These are phyloP conservation scores for Notothenia rossii DNA, from an alignment of 2,113 vertebrate species.

Conservation along the genomic window DNA sequence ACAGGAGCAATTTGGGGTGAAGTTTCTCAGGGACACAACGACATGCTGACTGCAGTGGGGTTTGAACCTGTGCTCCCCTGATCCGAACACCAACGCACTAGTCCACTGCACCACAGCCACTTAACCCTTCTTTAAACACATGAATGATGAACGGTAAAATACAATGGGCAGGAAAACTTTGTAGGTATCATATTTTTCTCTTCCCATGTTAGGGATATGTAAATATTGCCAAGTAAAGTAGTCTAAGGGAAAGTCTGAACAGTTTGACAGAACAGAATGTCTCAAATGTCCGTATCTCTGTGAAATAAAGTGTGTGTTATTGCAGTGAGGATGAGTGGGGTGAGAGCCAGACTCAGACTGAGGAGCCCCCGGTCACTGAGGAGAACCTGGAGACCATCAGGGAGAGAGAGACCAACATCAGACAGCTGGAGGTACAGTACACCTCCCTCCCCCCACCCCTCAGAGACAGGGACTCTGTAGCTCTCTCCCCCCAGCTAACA, in stretches of 20 bases:
- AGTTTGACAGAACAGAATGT: not conserved
- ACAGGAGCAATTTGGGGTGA: too few species aligned
- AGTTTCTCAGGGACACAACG: too few species aligned
- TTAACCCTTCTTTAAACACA: too few species aligned
- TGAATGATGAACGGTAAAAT: too few species aligned
- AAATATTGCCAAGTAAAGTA: not conserved
- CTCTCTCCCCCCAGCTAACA: not conserved
- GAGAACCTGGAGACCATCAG: conserved; percentile 93
- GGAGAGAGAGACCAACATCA: conserved; percentile 92
- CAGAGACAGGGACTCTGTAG: not conserved
- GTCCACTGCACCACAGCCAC: too few species aligned
- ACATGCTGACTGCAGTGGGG: too few species aligned
- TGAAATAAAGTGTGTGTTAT: not conserved
- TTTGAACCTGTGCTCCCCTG: too few species aligned
- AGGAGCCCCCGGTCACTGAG: conserved; percentile 89
- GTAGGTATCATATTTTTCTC: too few species aligned
- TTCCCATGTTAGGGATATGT: too few species aligned
- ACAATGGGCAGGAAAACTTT: too few species aligned
- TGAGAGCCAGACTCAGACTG: conserved; percentile 87
- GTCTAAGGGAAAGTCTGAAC: not conserved
- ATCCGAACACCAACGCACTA: too few species aligned
- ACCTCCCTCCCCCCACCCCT: conserved; percentile 26
- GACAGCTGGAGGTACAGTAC: conserved; percentile 87
- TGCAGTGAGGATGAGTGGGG: conserved; percentile 90
- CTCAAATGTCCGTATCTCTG: too few species aligned